A percentile compares a stretch with the other conserved stretches of the same genome.
These are phyloP conservation scores for Rugalucina vietnamica DNA, from an alignment of 2,888 invertebrate genomes.

Conservation along the genomic window DNA sequence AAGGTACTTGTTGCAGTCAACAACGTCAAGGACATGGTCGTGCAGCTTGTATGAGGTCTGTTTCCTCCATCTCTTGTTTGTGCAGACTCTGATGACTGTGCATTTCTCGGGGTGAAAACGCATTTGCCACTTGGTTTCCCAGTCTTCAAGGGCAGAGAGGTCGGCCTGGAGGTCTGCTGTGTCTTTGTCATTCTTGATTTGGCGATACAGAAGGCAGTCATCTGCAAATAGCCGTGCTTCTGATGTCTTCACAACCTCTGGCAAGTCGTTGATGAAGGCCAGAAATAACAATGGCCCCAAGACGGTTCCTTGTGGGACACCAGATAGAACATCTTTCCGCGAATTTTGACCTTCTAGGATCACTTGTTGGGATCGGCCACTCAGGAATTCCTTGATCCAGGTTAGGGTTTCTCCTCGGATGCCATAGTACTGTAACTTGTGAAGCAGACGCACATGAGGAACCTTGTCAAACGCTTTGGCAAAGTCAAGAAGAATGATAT, in stretches of 20 bases:
- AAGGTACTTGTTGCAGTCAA: constrained; percentile 23
- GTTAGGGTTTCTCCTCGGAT: background rate
- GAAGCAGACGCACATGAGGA: background rate
- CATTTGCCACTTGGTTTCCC: constrained; percentile 43
- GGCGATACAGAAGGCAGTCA: background rate
- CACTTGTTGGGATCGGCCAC: background rate
- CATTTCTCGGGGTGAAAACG: constrained; percentile 37
- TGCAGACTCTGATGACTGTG: constrained; percentile 22
- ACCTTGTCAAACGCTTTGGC: background rate
- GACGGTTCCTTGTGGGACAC: background rate
- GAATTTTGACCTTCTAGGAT: background rate
- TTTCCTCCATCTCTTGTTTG: background rate
- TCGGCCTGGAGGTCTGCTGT: constrained; percentile 17
- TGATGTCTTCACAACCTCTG: background rate
- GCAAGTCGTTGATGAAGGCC: background rate
- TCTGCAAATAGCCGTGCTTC: background rate
- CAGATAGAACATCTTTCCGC: background rate
- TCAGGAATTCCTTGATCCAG: constrained; percentile 1
- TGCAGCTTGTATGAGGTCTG: constrained; percentile 23
- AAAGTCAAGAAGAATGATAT: background rate
- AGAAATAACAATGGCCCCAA: background rate
- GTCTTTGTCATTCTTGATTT: background rate
- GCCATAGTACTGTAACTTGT: background rate
- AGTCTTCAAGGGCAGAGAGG: constrained; percentile 30
- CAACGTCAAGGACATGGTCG: constrained; percentile 9